A percentile compares a stretch with the other conserved stretches of the same genome.
These are phyloP conservation scores for Acronicta alni DNA, from an alignment of 2,888 invertebrate genomes.

Conservation along the genomic window DNA sequence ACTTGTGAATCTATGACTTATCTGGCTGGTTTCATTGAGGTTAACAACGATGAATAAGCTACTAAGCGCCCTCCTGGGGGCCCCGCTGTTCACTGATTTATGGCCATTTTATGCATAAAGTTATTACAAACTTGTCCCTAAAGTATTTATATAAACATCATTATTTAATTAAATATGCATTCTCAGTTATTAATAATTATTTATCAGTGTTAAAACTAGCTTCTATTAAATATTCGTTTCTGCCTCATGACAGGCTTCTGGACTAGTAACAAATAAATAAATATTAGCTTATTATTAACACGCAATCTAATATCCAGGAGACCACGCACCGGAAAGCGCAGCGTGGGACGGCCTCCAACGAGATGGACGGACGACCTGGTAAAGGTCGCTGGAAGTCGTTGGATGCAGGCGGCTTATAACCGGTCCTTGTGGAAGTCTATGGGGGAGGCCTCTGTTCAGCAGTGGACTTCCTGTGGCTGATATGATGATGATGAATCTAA, in stretches of 20 bases:
- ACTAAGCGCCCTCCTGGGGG: slow-evolving; percentile 57
- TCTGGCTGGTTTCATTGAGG: slow-evolving; percentile 55
- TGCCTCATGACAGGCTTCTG: slow-evolving; percentile 32
- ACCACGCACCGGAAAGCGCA: no score
- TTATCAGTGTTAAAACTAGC: slow-evolving; percentile 7
- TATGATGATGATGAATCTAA: no score
- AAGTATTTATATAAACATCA: slow-evolving; percentile 20
- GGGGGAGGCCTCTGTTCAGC: no score
- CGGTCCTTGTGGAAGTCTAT: no score
- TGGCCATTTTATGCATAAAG: slow-evolving; percentile 32
- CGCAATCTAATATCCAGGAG: no score
- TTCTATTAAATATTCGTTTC: slow-evolving; percentile 30
- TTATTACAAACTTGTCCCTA: slow-evolving; percentile 18
- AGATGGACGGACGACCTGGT: no score
- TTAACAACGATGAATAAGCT: slow-evolving; percentile 59
- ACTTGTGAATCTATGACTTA: slow-evolving; percentile 57
- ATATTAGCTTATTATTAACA: no score
- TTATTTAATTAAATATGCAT: slow-evolving; percentile 26
- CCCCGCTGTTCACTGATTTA: slow-evolving; percentile 57
- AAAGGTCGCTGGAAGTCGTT: no score
- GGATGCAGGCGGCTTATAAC: no score
- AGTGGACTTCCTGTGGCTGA: no score
- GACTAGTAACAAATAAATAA: not conserved
- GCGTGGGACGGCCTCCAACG: no score
- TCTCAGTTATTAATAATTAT: slow-evolving; percentile 27